These are phyloP conservation scores for Grammomys surdaster DNA, from an alignment of 2,113 vertebrate genomes.

Conservation along the genomic window DNA sequence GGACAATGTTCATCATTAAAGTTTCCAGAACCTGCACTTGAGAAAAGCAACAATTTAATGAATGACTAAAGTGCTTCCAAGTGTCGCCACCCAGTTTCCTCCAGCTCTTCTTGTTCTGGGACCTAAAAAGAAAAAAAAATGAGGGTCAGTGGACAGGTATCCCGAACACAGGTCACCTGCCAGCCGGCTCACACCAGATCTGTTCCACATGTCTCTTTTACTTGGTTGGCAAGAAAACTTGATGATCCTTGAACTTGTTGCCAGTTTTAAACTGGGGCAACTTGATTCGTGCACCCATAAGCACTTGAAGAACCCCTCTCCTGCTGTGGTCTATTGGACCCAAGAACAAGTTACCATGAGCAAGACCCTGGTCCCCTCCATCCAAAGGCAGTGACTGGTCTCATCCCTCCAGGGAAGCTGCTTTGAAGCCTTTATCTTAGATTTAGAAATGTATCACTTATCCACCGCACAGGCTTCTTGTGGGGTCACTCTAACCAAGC, in stretches of 20 bases:
- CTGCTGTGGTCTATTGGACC: neutral
- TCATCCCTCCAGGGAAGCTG: neutral
- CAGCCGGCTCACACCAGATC: neutral
- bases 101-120: neutral
- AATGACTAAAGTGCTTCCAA: neutral
- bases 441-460: neutral
- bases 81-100: too few relatives aligned
- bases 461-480: too few relatives aligned
- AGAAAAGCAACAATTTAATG: neutral
- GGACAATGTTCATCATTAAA: neutral
- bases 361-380: neutral
- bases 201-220: neutral
- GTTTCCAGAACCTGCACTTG: neutral
- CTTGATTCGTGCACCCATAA: neutral
- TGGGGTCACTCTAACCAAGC: fast-evolving
- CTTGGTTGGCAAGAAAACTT: neutral
- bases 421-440: neutral
- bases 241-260: neutral
- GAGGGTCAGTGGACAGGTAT: neutral
- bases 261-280: neutral
- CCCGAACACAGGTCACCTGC: neutral
- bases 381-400: neutral
- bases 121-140: neutral
- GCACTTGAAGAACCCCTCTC: fast-evolving
- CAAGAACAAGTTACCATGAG: too few relatives aligned